Base-by-base conservation (phyloP, 2,888 invertebrate genomes). In the Serrognathus titanus region DNA sequence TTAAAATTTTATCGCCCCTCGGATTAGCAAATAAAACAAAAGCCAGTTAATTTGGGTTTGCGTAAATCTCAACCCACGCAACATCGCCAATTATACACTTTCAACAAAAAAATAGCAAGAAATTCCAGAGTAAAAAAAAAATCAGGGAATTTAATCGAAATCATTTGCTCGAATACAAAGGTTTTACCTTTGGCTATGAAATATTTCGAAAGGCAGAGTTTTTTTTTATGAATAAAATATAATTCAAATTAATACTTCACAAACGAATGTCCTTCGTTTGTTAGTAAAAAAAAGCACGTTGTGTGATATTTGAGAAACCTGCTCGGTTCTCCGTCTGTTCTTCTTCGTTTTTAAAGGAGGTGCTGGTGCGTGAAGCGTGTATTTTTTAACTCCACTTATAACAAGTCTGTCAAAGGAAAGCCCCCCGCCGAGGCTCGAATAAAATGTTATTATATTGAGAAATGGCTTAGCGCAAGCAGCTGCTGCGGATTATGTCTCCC, bases 361-460 rank as follows among this genome's bases (percentile, higher is more conserved):
- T 70, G 70, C 64, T 65, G 70, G 71, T 68, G 71, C 70, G 67
- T 70, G 69, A 70, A 71, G 67, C 63, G 66, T 66, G 64, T 69
- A 69, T 70, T 71, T 71, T 70, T 71, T 71, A 70, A 69, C 66
- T 70, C 60, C 61, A 62, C 58, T 68, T 48, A 48, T 43, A 10
- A 45, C 55, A 43, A 58, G 58, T 50, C 53, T 58, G 52, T 52
- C 53, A 49, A 48, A 56, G 46, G 48, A 40, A 47, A 53, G 55
- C 49, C 46, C 58, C 61, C 58, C 45, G 52, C 50, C 35, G 58
- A 40, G 58, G 47, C 45, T 47, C 51, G 47, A 51, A 53, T 58
- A 51, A 57, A 54, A 57, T 52, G 49, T 55, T 51, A 60, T 57
- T 58, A 60, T 60, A 50, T 58, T 45, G 60, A 57, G 57, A 51